Base-by-base conservation (phyloP, 2,113 vertebrate species). In the Chaetodon auriga region DNA sequence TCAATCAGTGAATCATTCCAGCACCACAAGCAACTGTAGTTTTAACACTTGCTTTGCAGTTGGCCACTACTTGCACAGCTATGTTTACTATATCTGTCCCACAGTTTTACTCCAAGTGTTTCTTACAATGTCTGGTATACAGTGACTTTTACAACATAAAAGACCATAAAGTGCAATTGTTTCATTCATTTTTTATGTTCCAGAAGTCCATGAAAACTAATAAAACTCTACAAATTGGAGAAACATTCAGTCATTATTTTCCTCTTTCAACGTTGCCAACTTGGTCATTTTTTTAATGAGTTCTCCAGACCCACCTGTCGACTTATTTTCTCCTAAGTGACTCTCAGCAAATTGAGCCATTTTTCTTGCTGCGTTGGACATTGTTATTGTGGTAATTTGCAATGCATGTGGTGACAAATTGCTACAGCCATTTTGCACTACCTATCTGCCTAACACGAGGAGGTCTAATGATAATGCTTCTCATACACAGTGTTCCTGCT, bases 271-370 rank as follows among this genome's bases (percentile, higher is more conserved):
- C 1, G 2, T 45, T 23, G 25, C 35, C 79, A 77, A 7, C 23
- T 57, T 15, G 21, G 5, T 55, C 46, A 54, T 66, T 68, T 23
- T 43, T 74, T 68, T 89, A 65, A 75, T 78, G 41, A 16, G 49
- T 65, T 72, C 68, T 55, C 61, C 41, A 72, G 53, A 57, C 35
- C 15, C 75, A 84, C 78, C 81, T 80, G 85, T 62, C 36, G 6
- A 72, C 49, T 78, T 68, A 45, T 72, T 78, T 58, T 75, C 58
- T 61, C 18, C 21, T 2, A 16, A 54, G 35, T 13, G 1, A 36
- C 41, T 1, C 60, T 36, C 19, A 30, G 35, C 65, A 66, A 80
- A 64, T 48, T 53, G 45, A 82, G 54, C 9, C 13, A 35, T 21
- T 79, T 69, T 53, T 86, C 51, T 36, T 14, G 9, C 38, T 1